Evolutionary conservation across 2,888 invertebrate species (phyloP).

Genomic region (Mesochorus sp.): DNA sequence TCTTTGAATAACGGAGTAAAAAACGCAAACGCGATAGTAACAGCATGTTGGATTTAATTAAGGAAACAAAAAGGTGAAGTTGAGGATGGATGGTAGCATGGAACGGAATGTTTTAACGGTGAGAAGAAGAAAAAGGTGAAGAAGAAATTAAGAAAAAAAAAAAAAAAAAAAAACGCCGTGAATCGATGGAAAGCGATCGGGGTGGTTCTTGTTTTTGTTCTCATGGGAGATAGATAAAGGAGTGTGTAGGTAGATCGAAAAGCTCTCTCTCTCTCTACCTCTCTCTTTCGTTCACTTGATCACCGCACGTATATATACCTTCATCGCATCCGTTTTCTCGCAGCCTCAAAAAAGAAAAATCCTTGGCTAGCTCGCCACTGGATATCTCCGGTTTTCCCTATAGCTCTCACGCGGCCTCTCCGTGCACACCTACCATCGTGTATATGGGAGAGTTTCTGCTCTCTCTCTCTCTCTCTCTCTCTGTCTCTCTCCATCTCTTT

Average conservation of each 20-base stretch:
- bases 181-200: slow-evolving; percentile 39
- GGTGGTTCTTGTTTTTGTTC: slow-evolving; percentile 27
- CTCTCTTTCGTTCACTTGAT: slow-evolving; percentile 54
- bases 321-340: slow-evolving; percentile 41
- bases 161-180: slow-evolving; percentile 24
- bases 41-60: too few relatives aligned
- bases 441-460: background rate
- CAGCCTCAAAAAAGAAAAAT: slow-evolving; percentile 15
- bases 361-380: slow-evolving; percentile 14
- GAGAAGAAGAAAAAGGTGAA: too few relatives aligned
- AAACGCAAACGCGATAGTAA: too few relatives aligned
- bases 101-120: too few relatives aligned
- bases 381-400: slow-evolving; percentile 29
- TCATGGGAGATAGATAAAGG: background rate
- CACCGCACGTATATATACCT: slow-evolving; percentile 35
- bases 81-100: too few relatives aligned
- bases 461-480: background rate
- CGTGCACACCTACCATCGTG: background rate
- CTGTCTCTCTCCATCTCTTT: background rate
- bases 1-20: too few relatives aligned
- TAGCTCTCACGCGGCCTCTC: background rate
- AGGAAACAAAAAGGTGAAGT: too few relatives aligned
- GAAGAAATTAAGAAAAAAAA: too few relatives aligned
- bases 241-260: slow-evolving; percentile 30
- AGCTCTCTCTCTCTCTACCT: too few relatives aligned